Evolutionary conservation across 2,888 invertebrate genomes (phyloP).

Genomic region (Stenichneumon culpator): DNA sequence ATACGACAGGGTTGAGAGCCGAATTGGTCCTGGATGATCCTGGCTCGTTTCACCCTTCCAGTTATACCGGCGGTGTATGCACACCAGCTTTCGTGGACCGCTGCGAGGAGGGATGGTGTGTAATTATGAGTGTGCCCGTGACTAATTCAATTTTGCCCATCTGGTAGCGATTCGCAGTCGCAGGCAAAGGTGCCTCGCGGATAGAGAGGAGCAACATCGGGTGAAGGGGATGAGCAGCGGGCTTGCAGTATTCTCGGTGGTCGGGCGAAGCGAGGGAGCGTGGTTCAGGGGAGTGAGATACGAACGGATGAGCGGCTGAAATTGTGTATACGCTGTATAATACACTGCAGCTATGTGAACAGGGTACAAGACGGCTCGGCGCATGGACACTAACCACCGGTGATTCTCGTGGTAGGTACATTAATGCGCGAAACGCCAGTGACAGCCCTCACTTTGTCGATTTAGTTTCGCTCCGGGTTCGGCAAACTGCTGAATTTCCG

Average conservation of each 20-base stretch:
- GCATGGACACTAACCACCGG: background rate
- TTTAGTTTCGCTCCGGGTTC: background rate
- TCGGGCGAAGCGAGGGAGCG: slow-evolving; percentile 20
- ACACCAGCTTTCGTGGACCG: slow-evolving; percentile 10
- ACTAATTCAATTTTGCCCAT: slow-evolving; percentile 78
- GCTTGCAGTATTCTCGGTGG: slow-evolving; percentile 21
- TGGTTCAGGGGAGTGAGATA: slow-evolving; percentile 65
- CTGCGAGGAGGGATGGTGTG: slow-evolving; percentile 45
- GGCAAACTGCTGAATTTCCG: slow-evolving; percentile 11
- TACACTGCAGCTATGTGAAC: slow-evolving; percentile 38
- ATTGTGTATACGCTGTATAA: slow-evolving; percentile 41
- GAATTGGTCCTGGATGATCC: slow-evolving; percentile 60
- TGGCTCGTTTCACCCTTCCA: slow-evolving; percentile 41
- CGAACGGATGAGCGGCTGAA: slow-evolving; percentile 62
- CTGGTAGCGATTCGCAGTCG: slow-evolving; percentile 75
- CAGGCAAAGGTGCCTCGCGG: background rate
- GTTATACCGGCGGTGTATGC: slow-evolving; percentile 52
- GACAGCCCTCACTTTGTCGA: slow-evolving; percentile 8
- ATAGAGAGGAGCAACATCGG: slow-evolving; percentile 36
- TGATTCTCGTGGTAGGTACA: background rate
- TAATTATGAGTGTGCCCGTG: slow-evolving; percentile 76
- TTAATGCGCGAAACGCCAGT: background rate
- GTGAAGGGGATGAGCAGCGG: slow-evolving; percentile 27
- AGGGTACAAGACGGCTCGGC: slow-evolving; percentile 43
- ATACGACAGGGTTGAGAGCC: slow-evolving; percentile 44